Percentiles rank a stretch among this genome's conserved stretches.
phyloP scores from a whole-genome alignment of 2,797 vertebrate genomes.

The Phalanger gymnotis region DNA sequence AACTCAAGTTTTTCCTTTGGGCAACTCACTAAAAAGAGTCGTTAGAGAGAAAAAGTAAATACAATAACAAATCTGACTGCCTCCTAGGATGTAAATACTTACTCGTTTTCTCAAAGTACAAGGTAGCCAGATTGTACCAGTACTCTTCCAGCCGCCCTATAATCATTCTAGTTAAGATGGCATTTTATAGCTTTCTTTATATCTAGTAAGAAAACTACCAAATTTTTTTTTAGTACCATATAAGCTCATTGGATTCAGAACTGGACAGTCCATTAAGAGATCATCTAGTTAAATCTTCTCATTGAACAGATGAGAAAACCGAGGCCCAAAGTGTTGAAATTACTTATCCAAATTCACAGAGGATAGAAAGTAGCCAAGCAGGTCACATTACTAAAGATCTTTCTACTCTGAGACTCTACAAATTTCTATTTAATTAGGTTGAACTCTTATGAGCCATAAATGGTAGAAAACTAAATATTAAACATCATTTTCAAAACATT shows the following conservation, averaged over 20 bases:
- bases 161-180: not conserved
- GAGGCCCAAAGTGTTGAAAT: not conserved
- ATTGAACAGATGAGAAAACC: not conserved
- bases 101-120: not conserved
- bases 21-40: not conserved
- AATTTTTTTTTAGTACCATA: not conserved
- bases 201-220: not conserved
- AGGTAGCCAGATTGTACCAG: not conserved
- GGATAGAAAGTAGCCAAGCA: not conserved
- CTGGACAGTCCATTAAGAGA: not conserved
- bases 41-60: not conserved
- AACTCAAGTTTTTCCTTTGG: not conserved
- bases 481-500: not conserved
- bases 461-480: not conserved
- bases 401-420: not conserved
- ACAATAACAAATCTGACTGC: not conserved
- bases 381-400: not conserved
- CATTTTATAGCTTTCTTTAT: not conserved
- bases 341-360: not conserved
- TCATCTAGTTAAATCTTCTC: not conserved
- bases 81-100: not conserved
- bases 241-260: not conserved
- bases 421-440: not conserved
- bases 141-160: not conserved
- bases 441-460: not conserved